Conservation (phyloP, 1,140 invertebrate genomes). For the Pteromalus puparum region DNA sequence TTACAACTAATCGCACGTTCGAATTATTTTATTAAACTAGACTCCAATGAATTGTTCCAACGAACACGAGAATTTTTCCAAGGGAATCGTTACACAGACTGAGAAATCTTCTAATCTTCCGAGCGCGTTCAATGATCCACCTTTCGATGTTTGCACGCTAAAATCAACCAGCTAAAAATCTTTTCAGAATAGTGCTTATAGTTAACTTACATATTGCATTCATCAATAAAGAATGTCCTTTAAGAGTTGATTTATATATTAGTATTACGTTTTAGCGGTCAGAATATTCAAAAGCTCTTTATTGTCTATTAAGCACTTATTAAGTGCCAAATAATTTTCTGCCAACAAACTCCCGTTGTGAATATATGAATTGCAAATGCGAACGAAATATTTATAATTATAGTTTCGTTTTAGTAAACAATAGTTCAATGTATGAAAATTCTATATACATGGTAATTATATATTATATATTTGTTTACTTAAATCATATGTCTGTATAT, state of each 20-base stretch:
- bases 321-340: conserved; percentile 11
- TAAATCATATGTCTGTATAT: not conserved
- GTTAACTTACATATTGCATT: not conserved
- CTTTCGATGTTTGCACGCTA: conserved; percentile 11
- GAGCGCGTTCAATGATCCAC: not conserved
- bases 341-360: not conserved
- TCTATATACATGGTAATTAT: not conserved
- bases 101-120: not conserved
- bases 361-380: not conserved
- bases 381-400: not conserved
- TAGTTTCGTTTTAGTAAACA: not conserved
- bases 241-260: not conserved
- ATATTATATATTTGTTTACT: not conserved
- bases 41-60: too few species aligned
- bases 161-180: not conserved
- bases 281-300: conserved; percentile 7
- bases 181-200: not conserved
- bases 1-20: too few species aligned
- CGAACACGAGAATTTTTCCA: too few species aligned
- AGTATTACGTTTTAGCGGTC: not conserved
- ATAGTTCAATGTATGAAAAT: not conserved
- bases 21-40: too few species aligned
- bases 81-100: not conserved
- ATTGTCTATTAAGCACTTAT: conserved; percentile 24
- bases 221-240: not conserved